These are phyloP conservation scores for Ailurus styani DNA, from an alignment of 2,113 vertebrate species.

Conservation along the genomic window DNA sequence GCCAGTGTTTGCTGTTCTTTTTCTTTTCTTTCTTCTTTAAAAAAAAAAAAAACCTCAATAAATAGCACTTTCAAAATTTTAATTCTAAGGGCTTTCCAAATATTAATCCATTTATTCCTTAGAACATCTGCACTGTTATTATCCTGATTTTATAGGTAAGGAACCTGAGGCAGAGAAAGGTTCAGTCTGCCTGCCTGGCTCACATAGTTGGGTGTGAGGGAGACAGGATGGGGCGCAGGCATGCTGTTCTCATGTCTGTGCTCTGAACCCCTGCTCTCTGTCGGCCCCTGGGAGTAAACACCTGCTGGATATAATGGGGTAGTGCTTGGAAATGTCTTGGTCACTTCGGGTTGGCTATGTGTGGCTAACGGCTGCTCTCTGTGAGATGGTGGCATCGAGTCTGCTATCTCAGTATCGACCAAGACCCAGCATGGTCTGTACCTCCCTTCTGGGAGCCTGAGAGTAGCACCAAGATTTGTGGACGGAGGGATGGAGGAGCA, in stretches of 20 bases:
- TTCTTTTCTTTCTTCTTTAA: not conserved
- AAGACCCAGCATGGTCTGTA: not conserved
- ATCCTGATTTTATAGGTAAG: not conserved
- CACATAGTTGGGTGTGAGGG: not conserved
- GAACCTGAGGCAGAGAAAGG: not conserved
- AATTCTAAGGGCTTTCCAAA: not conserved
- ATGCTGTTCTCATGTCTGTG: not conserved
- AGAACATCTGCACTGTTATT: not conserved
- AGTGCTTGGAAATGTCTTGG: not conserved
- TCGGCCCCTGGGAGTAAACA: too few relatives aligned
- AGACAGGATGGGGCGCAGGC: not conserved
- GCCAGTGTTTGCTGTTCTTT: not conserved
- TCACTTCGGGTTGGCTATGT: not conserved
- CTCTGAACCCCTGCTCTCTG: not conserved
- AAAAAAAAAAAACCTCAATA: not conserved
- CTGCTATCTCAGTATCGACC: not conserved
- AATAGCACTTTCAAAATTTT: not conserved
- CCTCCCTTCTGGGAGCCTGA: not conserved
- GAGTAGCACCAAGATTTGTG: not conserved
- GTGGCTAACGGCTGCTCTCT: not conserved
- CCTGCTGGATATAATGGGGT: not conserved
- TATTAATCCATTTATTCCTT: not conserved
- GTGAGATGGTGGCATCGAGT: not conserved
- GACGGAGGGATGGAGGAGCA: fast-evolving
- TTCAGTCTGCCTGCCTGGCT: not conserved